Conservation (phyloP, 2,797 vertebrate species). For the Jordanella pulchra region DNA sequence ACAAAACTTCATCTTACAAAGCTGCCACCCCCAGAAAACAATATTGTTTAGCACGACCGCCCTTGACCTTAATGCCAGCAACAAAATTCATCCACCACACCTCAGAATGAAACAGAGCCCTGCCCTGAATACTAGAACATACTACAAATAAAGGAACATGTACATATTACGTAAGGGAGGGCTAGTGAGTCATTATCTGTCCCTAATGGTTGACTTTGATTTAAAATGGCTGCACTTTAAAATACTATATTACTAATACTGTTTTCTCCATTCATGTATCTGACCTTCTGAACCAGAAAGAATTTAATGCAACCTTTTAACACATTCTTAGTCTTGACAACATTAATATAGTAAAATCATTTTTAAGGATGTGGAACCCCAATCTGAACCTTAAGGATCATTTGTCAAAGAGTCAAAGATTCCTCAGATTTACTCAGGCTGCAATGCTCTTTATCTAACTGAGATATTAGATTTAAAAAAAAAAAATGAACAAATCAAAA, state of each 20-base stretch:
- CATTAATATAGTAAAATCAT: background rate
- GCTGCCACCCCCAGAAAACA: conserved; percentile 8
- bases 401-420: background rate
- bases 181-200: background rate
- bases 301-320: background rate
- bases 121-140: background rate
- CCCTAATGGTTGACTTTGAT: background rate
- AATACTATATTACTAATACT: background rate
- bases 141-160: background rate
- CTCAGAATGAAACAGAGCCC: background rate
- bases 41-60: conserved; percentile 6
- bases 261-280: background rate
- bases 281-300: background rate
- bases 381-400: background rate
- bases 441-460: background rate
- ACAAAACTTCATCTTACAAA: conserved; percentile 22
- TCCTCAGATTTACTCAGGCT: background rate
- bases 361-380: background rate
- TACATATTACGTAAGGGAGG: too few species aligned
- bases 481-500: too few species aligned
- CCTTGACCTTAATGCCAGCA: conserved; percentile 13
- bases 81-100: background rate
- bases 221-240: background rate
- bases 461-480: background rate
- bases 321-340: background rate